These are phyloP conservation scores for Agriopis aurantiaria DNA, from an alignment of 2,888 invertebrate species.

Conservation along the genomic window DNA sequence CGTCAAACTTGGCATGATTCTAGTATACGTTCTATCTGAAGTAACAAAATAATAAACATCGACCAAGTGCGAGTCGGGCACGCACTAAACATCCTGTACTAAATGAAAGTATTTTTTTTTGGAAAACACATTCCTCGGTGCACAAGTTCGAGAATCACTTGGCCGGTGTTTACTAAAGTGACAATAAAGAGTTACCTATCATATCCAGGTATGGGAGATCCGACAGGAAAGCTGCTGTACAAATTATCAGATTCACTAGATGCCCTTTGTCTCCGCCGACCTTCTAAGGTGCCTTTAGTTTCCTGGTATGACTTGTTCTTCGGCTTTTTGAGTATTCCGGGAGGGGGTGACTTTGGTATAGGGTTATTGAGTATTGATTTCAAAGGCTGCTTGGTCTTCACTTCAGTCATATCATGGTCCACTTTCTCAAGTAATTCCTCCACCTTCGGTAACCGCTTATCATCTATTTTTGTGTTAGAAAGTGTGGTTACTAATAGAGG, in stretches of 20 bases:
- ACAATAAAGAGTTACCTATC: conserved; percentile 57
- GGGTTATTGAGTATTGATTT: conserved; percentile 83
- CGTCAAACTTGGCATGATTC: too few species aligned
- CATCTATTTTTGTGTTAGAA: conserved; percentile 76
- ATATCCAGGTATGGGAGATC: conserved; percentile 70
- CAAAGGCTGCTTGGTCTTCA: conserved; percentile 73
- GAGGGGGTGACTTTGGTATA: conserved; percentile 71
- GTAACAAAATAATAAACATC: too few species aligned
- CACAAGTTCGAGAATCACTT: too few species aligned
- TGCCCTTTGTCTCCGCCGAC: conserved; percentile 78
- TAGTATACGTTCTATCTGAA: too few species aligned
- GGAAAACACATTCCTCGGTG: too few species aligned
- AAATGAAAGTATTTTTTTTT: too few species aligned
- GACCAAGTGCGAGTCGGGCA: too few species aligned
- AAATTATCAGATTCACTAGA: conserved; percentile 83
- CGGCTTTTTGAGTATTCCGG: conserved; percentile 79
- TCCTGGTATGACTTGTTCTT: conserved; percentile 71
- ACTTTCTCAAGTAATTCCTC: conserved; percentile 79
- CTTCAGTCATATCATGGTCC: conserved; percentile 78
- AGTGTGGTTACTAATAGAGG: conserved; percentile 73
- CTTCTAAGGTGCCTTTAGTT: conserved; percentile 63
- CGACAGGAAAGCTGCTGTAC: conserved; percentile 65
- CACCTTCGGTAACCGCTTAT: conserved; percentile 76
- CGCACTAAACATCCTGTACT: too few species aligned
- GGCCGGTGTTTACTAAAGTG: too few species aligned